Conservation (phyloP, 2,797 vertebrate species). For the Centropyge bicolor region DNA sequence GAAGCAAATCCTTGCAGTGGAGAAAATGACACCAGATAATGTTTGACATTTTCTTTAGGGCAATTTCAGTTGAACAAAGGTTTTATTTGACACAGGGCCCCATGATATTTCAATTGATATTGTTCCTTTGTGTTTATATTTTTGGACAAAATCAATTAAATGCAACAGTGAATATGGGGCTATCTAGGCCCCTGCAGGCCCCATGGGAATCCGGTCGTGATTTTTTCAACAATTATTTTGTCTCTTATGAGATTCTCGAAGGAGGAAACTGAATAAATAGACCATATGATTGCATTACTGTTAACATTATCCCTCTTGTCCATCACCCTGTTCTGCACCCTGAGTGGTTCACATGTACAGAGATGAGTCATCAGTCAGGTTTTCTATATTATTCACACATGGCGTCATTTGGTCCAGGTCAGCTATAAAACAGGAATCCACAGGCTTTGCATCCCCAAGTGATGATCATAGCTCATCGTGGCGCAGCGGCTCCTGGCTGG, state of each 20-base stretch:
- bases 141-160: not conserved
- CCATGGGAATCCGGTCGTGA: not conserved
- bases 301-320: not conserved
- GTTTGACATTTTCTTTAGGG: not conserved
- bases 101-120: not conserved
- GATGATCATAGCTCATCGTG: constrained; percentile 92
- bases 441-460: not conserved
- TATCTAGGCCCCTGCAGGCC: not conserved
- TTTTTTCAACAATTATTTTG: constrained; percentile 6
- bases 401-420: constrained; percentile 18
- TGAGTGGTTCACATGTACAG: constrained; percentile 31
- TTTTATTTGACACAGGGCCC: not conserved
- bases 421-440: constrained; percentile 10
- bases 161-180: not conserved
- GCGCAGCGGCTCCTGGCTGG: constrained; percentile 81
- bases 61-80: not conserved
- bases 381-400: constrained; percentile 18
- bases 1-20: not conserved
- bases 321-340: not conserved
- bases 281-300: not conserved
- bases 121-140: not conserved
- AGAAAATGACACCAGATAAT: not conserved
- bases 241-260: not conserved
- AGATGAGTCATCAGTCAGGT: constrained; percentile 1
- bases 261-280: not conserved